Base-by-base conservation (phyloP, 2,113 vertebrate genomes). In the Planiliza haematocheilus region DNA sequence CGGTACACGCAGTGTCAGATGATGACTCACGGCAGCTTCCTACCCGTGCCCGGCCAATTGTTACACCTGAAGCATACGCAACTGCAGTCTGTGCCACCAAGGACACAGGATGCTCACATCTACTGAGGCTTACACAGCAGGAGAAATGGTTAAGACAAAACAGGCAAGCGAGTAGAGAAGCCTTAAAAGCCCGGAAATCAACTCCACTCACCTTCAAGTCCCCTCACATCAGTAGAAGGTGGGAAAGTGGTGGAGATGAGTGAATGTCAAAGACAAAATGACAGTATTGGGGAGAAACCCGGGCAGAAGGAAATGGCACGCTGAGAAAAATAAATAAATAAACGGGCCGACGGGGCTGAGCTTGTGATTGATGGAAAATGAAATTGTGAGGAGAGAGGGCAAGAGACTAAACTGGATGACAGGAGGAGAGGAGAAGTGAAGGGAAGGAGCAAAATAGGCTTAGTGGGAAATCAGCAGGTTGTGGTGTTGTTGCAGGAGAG, bases 201-300 rank as follows among this genome's bases (percentile, higher is more conserved):
- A 68, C 74, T 84, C 79, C 59, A 91, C 91, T 91, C 90, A 91
- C 91, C 90, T 86, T 88, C 73, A 68, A 45, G 83, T 77, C 71
- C 80, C 71, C 79, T 51, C 70, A 79, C 70, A 80, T 82, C 79
- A 78, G 65, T 17, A 59, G 59, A 68, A 74, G 64, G 51, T 38
- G 75, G 51, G 60, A 82, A 81, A 70, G 76, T 74, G 36, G 38
- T 30, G 78, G 67, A 64, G 51, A 75, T 68, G 48, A 77, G 37
- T 43, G 69, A 82, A 76, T 85, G 78, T 81, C 77, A 83, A 64
- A 82, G 58, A 82, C 21, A 38, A 59, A 70, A 76, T 24, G 50
- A 74, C 70, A 37, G 56, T 37, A 7, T 14, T 12, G 3, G 51
- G 13, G n/a, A 63, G 34, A 56, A n/a, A 48, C n/a, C 48, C 36